Conservation (phyloP, 92 coral and sea anemone species). For the Scolanthus callimorphus region DNA sequence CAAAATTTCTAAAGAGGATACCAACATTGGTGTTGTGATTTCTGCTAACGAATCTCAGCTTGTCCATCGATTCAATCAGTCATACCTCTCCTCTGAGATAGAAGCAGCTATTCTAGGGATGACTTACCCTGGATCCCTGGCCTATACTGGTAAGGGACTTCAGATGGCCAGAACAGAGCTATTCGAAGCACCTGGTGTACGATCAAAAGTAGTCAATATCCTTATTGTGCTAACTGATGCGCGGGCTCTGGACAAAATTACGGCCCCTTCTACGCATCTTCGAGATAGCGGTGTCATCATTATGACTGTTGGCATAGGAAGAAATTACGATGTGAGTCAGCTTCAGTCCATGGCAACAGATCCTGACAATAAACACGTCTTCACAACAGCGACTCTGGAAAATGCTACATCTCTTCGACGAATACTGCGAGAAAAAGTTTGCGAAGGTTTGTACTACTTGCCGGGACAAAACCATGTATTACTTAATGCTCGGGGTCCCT, state of each 20-base stretch:
- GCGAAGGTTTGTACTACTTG: no score
- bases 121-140: conserved; percentile 38
- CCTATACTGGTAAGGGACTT: conserved; percentile 48
- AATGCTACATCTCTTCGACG: background rate
- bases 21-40: conserved; percentile 55
- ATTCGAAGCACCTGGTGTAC: conserved; percentile 38
- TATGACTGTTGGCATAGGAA: conserved; percentile 33
- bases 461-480: no score
- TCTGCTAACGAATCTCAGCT: conserved; percentile 38
- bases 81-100: conserved; percentile 8
- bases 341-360: conserved; percentile 51
- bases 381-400: conserved; percentile 9
- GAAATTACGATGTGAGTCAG: conserved; percentile 14
- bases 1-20: conserved; percentile 45
- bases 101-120: conserved; percentile 37
- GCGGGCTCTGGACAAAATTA: conserved; percentile 21
- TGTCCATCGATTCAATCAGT: conserved; percentile 34
- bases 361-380: conserved; percentile 37
- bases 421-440: background rate
- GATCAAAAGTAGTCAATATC: conserved; percentile 38
- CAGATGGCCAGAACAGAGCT: conserved; percentile 26
- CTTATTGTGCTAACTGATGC: conserved; percentile 54
- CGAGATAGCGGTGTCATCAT: conserved; percentile 55
- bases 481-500: no score
- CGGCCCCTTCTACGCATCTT: conserved; percentile 30